Conservation (phyloP, 2,113 vertebrate species). For the Daphoenositta chrysoptera region DNA sequence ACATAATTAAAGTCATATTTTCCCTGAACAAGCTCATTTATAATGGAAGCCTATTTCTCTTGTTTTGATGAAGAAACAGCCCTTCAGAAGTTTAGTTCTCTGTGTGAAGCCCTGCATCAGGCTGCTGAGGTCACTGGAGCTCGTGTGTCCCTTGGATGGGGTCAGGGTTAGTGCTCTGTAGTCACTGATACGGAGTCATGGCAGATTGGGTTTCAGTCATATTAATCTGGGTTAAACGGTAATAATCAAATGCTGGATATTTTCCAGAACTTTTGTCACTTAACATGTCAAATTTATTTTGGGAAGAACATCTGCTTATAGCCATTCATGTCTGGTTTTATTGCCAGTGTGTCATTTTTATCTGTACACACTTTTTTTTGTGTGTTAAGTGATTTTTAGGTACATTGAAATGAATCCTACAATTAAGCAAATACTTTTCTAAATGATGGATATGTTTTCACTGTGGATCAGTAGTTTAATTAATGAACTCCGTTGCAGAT, state of each 20-base stretch:
- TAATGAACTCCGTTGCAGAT: conserved; percentile 11
- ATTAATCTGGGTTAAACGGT: conserved; percentile 3
- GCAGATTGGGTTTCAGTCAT: not conserved
- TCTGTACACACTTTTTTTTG: not conserved
- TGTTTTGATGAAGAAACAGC: conserved; percentile 23
- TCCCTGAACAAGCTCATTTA: conserved; percentile 78
- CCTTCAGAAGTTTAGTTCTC: not conserved
- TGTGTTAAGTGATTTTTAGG: not conserved
- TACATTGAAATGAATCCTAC: conserved; percentile 59
- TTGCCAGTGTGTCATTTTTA: conserved; percentile 16
- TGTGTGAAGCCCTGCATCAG: not conserved
- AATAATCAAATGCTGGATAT: conserved; percentile 20
- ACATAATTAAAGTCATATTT: conserved; percentile 84
- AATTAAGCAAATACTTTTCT: conserved; percentile 62
- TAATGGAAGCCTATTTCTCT: conserved; percentile 44
- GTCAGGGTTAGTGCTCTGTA: not conserved
- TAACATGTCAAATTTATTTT: not conserved
- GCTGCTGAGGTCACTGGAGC: not conserved
- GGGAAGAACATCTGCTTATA: conserved; percentile 8
- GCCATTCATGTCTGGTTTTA: conserved; percentile 13
- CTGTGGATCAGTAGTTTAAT: conserved; percentile 34
- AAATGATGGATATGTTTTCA: conserved; percentile 68
- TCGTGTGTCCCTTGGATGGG: not conserved
- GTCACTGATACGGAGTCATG: not conserved
- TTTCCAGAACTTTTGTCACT: not conserved